phyloP scores from a whole-genome alignment of 2,888 invertebrate species.

The Petrophora chlorosata region DNA sequence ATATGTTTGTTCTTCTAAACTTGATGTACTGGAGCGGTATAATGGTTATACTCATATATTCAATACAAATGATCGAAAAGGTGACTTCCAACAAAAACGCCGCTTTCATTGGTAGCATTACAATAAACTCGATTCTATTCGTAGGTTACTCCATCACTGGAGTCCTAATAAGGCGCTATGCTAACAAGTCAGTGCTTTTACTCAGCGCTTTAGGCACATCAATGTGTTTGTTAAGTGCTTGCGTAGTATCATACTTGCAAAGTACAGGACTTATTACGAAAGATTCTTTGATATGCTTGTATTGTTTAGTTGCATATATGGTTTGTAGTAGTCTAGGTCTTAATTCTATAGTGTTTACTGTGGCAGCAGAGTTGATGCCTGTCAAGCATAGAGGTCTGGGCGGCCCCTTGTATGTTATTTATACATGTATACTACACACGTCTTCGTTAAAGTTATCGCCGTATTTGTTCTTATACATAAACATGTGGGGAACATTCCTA shows the following conservation, averaged over 20 bases:
- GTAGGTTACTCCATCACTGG: constrained; percentile 3
- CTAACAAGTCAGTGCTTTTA: constrained; percentile 15
- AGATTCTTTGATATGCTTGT: constrained; percentile 19
- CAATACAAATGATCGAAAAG: constrained; percentile 7
- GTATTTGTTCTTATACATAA: constrained; percentile 27
- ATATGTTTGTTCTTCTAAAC: constrained; percentile 18
- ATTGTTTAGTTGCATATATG: constrained; percentile 18
- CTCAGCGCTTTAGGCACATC: constrained; percentile 12
- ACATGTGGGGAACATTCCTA: constrained; percentile 29
- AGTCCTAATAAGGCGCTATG: constrained; percentile 1
- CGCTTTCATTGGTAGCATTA: constrained; percentile 13
- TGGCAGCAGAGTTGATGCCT: constrained; percentile 31
- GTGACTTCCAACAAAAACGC: constrained; percentile 11
- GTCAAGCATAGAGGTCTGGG: constrained; percentile 35
- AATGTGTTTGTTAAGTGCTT: constrained; percentile 6
- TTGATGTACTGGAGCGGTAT: constrained; percentile 12
- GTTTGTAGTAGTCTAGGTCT: constrained; percentile 19
- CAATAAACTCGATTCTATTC: constrained; percentile 14
- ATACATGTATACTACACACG: constrained; percentile 24
- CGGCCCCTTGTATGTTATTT: constrained; percentile 25
- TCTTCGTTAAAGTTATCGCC: constrained; percentile 29
- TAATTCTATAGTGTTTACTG: constrained; percentile 8
- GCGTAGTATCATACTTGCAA: constrained; percentile 20
- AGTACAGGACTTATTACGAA: constrained; percentile 10
- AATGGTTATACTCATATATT: constrained; percentile 3